Percentiles rank a stretch among this genome's conserved stretches.
These are phyloP conservation scores for Pachycephus smyrnensis DNA, from an alignment of 2,888 invertebrate genomes.

Conservation along the genomic window DNA sequence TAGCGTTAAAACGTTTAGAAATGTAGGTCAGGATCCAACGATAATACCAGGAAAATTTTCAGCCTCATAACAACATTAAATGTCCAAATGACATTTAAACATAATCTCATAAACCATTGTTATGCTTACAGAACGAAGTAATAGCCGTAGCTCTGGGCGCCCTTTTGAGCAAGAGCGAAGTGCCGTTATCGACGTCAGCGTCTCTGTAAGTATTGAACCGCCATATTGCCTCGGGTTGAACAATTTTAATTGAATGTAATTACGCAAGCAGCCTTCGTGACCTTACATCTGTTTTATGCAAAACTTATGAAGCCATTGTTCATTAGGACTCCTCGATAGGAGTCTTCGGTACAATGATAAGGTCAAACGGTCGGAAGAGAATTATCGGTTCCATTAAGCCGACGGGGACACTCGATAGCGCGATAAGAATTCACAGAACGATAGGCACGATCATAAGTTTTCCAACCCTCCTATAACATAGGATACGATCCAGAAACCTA, in stretches of 20 bases:
- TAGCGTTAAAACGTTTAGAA: conserved; percentile 7
- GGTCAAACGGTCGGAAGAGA: not conserved
- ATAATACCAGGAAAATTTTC: conserved; percentile 19
- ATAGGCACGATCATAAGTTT: not conserved
- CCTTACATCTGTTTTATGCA: not conserved
- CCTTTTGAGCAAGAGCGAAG: conserved; percentile 51
- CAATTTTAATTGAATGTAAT: not conserved
- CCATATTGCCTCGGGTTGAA: not conserved
- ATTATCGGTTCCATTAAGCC: not conserved
- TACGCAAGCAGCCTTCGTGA: not conserved
- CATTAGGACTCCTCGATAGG: not conserved
- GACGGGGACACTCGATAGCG: not conserved
- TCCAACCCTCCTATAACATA: not conserved
- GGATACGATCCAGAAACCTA: not conserved
- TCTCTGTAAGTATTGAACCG: conserved; percentile 54
- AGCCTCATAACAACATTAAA: conserved; percentile 32
- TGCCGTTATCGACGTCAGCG: conserved; percentile 46
- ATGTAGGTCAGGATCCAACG: conserved; percentile 25
- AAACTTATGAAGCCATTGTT: not conserved
- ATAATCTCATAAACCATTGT: conserved; percentile 32
- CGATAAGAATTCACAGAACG: not conserved
- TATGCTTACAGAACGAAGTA: conserved; percentile 60
- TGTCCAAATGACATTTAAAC: conserved; percentile 22
- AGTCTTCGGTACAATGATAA: not conserved
- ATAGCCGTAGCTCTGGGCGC: conserved; percentile 54